A percentile compares a stretch with the other conserved stretches of the same genome.
Evolutionary conservation across 2,888 invertebrate genomes (phyloP).

Genomic region (Drosophila multiciliata): DNA sequence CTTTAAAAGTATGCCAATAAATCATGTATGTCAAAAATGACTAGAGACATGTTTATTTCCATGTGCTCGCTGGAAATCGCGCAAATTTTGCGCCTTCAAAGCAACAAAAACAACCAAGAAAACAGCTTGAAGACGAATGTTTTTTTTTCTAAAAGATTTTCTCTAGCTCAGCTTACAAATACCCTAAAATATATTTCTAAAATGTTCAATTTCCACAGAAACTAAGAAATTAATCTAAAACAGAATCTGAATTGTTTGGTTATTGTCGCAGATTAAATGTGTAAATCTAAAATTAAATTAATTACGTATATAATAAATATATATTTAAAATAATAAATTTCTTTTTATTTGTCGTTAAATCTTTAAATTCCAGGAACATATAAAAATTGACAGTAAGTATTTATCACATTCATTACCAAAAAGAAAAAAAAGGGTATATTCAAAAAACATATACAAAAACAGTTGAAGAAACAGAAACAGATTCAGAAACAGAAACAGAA

Average conservation of each 20-base stretch:
- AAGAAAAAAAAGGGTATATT: background rate
- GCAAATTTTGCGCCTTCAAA: constrained; percentile 30
- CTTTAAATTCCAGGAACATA: background rate
- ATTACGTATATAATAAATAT: background rate
- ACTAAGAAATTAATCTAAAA: background rate
- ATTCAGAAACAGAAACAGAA: constrained; percentile 25
- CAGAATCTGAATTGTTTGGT: background rate
- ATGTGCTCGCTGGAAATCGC: constrained; percentile 33
- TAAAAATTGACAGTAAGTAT: background rate
- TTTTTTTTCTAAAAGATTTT: background rate
- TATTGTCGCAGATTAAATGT: background rate
- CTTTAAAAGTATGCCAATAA: constrained; percentile 3
- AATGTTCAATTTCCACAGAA: background rate
- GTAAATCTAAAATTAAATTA: background rate
- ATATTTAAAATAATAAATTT: background rate
- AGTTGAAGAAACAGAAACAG: constrained; percentile 22
- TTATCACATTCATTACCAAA: constrained; percentile 1
- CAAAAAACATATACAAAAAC: constrained; percentile 15
- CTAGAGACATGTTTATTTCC: constrained; percentile 16
- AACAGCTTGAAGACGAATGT: constrained; percentile 2
- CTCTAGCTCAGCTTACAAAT: background rate
- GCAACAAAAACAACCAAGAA: constrained; percentile 20
- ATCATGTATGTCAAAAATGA: constrained; percentile 21
- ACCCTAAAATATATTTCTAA: background rate
- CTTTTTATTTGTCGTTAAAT: background rate